These are phyloP conservation scores for Lasioglossum villosulum DNA, from an alignment of 2,888 invertebrate genomes.

Conservation along the genomic window DNA sequence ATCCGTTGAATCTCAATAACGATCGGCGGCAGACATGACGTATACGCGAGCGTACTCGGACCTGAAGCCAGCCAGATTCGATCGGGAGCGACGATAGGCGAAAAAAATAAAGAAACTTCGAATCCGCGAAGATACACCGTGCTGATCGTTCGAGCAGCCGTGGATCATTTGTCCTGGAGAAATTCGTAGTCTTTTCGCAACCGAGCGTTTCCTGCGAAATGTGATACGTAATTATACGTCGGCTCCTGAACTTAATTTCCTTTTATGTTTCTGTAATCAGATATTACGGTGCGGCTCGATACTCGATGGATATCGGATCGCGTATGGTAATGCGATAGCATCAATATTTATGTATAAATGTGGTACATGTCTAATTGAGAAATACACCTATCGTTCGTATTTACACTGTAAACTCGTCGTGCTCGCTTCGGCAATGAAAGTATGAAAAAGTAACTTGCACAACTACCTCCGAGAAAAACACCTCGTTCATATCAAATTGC, in stretches of 20 bases:
- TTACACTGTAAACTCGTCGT: background rate
- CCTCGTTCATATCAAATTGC: background rate
- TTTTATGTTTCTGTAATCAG: constrained; percentile 3
- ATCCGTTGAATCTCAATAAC: constrained; percentile 76
- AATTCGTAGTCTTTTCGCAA: background rate
- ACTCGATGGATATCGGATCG: background rate
- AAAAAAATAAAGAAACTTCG: background rate
- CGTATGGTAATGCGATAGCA: background rate
- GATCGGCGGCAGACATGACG: constrained; percentile 66
- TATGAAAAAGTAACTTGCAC: background rate
- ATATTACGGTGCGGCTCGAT: background rate
- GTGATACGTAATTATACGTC: background rate
- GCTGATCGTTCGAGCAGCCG: constrained; percentile 1
- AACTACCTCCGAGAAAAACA: background rate
- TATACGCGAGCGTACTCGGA: constrained; percentile 72
- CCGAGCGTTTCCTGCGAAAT: background rate
- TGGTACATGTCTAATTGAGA: background rate
- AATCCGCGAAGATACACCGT: background rate
- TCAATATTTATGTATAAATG: background rate
- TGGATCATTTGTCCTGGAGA: background rate
- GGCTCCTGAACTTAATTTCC: background rate
- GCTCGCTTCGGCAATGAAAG: background rate
- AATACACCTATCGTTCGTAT: background rate
- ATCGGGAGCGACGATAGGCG: constrained; percentile 23
- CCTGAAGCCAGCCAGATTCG: background rate